A percentile compares a stretch with the other conserved stretches of the same genome.
phyloP scores from a whole-genome alignment of 2,888 invertebrate species.

The Leptogaster cylindrica region DNA sequence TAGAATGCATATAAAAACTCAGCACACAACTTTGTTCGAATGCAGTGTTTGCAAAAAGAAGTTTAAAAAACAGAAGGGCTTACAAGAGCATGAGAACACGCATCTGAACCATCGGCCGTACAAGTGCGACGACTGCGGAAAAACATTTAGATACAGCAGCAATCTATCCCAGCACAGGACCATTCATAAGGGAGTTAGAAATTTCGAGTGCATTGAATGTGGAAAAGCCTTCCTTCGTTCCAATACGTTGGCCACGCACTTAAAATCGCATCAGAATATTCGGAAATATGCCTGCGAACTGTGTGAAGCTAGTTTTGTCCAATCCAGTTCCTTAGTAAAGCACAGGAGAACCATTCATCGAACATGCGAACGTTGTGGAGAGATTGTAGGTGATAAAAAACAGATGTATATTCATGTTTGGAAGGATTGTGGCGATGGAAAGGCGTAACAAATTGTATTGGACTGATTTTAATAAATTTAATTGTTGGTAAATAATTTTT shows the following conservation, averaged over 20 bases:
- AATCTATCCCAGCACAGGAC: constrained; percentile 48
- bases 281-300: constrained; percentile 48
- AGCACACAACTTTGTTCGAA: constrained; percentile 41
- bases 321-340: constrained; percentile 53
- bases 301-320: constrained; percentile 51
- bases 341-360: constrained; percentile 50
- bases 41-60: constrained; percentile 51
- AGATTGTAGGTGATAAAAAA: constrained; percentile 48
- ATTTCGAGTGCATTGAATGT: constrained; percentile 49
- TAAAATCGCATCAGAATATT: constrained; percentile 48
- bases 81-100: constrained; percentile 50
- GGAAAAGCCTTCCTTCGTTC: constrained; percentile 52
- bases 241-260: constrained; percentile 53
- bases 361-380: constrained; percentile 46
- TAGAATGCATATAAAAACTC: constrained; percentile 48
- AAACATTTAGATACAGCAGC: constrained; percentile 49
- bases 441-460: no score
- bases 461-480: no score
- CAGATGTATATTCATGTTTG: constrained; percentile 48
- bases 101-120: constrained; percentile 50
- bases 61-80: constrained; percentile 50
- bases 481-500: no score
- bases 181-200: constrained; percentile 46
- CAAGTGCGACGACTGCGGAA: constrained; percentile 49
- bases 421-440: constrained; percentile 49